Conservation (phyloP, 2,888 invertebrate genomes). For the Anagyrus pseudococci region DNA sequence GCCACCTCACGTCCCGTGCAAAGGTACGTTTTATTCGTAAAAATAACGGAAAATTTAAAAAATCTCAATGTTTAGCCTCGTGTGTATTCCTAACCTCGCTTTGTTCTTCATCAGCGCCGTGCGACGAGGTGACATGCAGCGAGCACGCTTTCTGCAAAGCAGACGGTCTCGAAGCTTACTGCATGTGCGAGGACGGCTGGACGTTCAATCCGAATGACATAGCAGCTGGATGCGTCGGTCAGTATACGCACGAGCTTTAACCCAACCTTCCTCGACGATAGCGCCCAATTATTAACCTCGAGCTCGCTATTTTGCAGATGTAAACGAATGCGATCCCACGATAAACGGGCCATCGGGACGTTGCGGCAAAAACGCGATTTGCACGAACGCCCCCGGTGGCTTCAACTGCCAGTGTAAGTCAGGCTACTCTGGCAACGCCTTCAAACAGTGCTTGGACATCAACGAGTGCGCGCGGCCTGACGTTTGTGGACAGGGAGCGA, state of each 20-base stretch:
- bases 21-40: conserved; percentile 60
- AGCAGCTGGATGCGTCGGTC: conserved; percentile 83
- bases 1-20: conserved; percentile 80
- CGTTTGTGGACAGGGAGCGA: conserved; percentile 81
- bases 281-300: background rate
- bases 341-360: conserved; percentile 77
- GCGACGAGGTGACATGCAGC: conserved; percentile 89
- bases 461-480: conserved; percentile 79
- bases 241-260: conserved; percentile 42
- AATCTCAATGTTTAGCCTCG: background rate
- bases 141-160: conserved; percentile 89
- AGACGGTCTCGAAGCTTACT: conserved; percentile 87
- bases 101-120: conserved; percentile 70
- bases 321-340: conserved; percentile 85
- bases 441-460: conserved; percentile 80
- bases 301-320: conserved; percentile 66
- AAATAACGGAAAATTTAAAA: no score
- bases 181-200: conserved; percentile 93
- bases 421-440: conserved; percentile 86
- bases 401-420: conserved; percentile 83
- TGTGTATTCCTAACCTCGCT: no score
- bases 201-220: conserved; percentile 90
- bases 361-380: conserved; percentile 84
- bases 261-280: background rate
- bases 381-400: conserved; percentile 81